These are phyloP conservation scores for Tineola bisselliella DNA, from an alignment of 2,888 invertebrate genomes.

Conservation along the genomic window DNA sequence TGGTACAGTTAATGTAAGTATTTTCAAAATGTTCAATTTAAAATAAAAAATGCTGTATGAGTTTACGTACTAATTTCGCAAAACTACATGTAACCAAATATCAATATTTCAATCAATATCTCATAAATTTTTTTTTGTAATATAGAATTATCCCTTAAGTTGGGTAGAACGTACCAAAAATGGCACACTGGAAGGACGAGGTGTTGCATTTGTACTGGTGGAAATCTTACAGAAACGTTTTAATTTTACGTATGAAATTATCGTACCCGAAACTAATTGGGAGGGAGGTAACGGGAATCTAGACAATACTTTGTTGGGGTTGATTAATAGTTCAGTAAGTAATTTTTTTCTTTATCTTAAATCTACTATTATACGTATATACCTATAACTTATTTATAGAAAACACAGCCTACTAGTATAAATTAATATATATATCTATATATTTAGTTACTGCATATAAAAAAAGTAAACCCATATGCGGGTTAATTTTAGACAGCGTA, in stretches of 20 bases:
- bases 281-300: conserved; percentile 60
- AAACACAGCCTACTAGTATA: too few species aligned
- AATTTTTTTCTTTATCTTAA: conserved; percentile 5
- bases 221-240: conserved; percentile 73
- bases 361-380: too few species aligned
- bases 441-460: too few species aligned
- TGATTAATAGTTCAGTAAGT: conserved; percentile 69
- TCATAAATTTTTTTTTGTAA: conserved; percentile 16
- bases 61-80: too few species aligned
- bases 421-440: too few species aligned
- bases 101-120: neutral
- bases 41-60: too few species aligned
- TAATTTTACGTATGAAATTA: conserved; percentile 78
- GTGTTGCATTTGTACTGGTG: conserved; percentile 78
- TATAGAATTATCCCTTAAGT: conserved; percentile 72
- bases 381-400: too few species aligned
- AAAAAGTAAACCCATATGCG: too few species aligned
- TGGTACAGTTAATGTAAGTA: conserved; percentile 52
- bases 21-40: too few species aligned
- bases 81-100: too few species aligned
- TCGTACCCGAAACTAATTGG: conserved; percentile 70
- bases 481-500: too few species aligned
- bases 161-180: conserved; percentile 55
- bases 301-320: conserved; percentile 71
- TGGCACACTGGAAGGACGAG: conserved; percentile 69